Percentiles rank a stretch among this genome's conserved stretches.
Conservation (phyloP, 2,113 vertebrate species). For the Macrotis lagotis region DNA sequence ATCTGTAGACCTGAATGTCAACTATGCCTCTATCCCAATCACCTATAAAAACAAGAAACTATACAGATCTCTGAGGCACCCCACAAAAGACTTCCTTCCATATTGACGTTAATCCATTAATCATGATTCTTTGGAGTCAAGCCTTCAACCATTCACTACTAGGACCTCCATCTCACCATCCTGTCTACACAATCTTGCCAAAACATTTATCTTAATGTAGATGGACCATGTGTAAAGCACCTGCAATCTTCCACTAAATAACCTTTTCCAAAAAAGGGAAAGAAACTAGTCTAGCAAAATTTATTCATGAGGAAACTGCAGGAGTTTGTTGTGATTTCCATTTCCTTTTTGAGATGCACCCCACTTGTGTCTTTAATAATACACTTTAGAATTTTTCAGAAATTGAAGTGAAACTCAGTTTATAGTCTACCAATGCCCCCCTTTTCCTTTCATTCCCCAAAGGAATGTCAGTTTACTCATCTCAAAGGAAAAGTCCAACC, state of each 20-base stretch:
- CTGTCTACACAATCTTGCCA: background rate
- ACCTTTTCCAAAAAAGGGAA: too few relatives aligned
- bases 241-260: too few relatives aligned
- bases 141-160: background rate
- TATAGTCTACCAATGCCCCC: too few relatives aligned
- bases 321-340: background rate
- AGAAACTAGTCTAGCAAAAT: too few relatives aligned
- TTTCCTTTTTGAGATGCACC: background rate
- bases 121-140: background rate
- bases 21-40: background rate
- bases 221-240: background rate
- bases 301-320: too few relatives aligned
- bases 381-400: too few relatives aligned
- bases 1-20: background rate
- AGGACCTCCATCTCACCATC: background rate
- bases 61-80: background rate
- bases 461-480: too few relatives aligned
- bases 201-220: background rate
- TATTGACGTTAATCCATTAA: background rate
- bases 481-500: too few relatives aligned
- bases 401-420: too few relatives aligned
- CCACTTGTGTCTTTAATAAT: background rate
- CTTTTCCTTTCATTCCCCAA: too few relatives aligned
- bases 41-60: background rate
- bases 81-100: background rate